Base-by-base conservation (phyloP, 1,140 invertebrate genomes). In the Ectropis grisescens region DNA sequence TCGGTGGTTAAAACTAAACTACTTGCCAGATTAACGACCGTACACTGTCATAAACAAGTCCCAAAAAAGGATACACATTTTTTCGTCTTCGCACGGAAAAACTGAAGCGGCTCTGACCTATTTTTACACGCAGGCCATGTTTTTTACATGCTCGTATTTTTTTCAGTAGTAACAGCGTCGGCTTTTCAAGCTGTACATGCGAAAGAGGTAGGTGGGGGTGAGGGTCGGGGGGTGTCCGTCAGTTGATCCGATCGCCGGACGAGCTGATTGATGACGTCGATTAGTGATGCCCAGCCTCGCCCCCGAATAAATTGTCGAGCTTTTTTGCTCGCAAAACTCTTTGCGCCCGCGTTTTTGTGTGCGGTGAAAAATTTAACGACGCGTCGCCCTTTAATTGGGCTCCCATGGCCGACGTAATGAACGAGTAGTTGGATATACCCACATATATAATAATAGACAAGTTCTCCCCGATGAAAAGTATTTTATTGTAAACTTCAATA, bases 241-340 rank as follows among this genome's bases (percentile, higher is more conserved):
- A 65, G 60, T 64, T 66, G 72, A 78, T 78, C 65, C 65, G 67
- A 74, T 70, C 69, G 61, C 53, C 61, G 46, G 45, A 47, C 46
- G 38, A 53, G 41, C 67, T 78, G 72, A 78, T 78, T 74, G 72
- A 78, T 78, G 72, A 74, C 58, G 57, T 58, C 69, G 72, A 78
- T 78, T 78, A 78, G 72, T 70, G 72, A 71, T 70, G 68, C 58
- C 67, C 62, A 58, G 58, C 3, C 58, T 57, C 58, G 53, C 47
- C 53, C 56, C 50, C 51, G 66, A 74, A 74, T 78, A 78, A 72
- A 71, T 74, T 78, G 60, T 68, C 58, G 60, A 59, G 48, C 26
- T 69, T 74, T 69, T 62, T 70, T 67, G 56, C 57, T 51, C 50
- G 29, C 41, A 47, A 42, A 19, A 41, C 51, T 45, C 41, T 47